A percentile compares a stretch with the other conserved stretches of the same genome.
Conservation (phyloP, 2,113 vertebrate genomes). For the Dicaeum eximium region DNA sequence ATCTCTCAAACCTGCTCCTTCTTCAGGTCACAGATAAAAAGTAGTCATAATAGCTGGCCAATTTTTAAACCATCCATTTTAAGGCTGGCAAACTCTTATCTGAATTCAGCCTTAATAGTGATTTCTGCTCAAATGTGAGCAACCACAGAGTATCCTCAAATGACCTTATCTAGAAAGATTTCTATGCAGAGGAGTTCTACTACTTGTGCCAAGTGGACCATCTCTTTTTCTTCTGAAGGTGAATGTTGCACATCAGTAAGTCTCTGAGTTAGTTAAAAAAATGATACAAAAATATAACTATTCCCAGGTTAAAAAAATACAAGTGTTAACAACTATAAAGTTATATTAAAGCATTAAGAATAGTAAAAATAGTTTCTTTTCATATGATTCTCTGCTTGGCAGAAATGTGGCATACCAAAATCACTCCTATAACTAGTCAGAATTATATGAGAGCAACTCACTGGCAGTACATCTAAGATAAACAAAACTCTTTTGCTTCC, state of each 20-base stretch:
- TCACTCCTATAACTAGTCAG: not conserved
- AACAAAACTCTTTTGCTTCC: not conserved
- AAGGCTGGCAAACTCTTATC: conserved; percentile 18
- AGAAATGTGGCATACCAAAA: not conserved
- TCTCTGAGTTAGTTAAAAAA: not conserved
- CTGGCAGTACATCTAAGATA: not conserved
- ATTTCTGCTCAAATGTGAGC: not conserved
- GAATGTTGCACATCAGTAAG: not conserved
- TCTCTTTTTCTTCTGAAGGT: not conserved
- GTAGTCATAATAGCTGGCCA: not conserved
- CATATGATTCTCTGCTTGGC: not conserved
- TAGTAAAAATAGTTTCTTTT: not conserved
- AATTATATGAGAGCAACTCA: not conserved
- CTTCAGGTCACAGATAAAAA: not conserved
- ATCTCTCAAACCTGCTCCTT: not conserved
- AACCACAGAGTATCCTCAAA: conserved; percentile 2
- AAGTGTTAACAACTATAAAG: not conserved
- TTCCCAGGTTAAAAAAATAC: not conserved
- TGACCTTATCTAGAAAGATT: conserved; percentile 3
- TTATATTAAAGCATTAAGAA: not conserved
- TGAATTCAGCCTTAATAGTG: not conserved
- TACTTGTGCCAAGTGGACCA: not conserved
- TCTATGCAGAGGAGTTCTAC: not conserved
- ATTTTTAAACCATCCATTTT: conserved; percentile 14
- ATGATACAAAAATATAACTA: not conserved